Percentiles rank a stretch among this genome's conserved stretches.
phyloP scores from a whole-genome alignment of 2,888 invertebrate species.

The Leptopilina drosophilae region DNA sequence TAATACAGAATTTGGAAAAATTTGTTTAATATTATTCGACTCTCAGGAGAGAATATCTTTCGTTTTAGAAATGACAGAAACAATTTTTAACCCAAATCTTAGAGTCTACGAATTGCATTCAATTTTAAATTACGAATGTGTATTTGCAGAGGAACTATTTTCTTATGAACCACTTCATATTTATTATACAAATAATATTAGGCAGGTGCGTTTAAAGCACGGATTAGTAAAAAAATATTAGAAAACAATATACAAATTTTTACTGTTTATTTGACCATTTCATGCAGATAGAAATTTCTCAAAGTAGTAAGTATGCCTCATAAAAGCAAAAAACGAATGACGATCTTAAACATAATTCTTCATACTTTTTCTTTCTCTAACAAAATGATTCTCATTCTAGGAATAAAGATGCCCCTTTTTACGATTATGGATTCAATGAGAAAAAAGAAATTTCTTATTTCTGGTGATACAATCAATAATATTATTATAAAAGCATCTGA shows the following conservation, averaged over 20 bases:
- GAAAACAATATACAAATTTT: too few relatives aligned
- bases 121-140: not conserved
- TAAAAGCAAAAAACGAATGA: not conserved
- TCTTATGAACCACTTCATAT: not conserved
- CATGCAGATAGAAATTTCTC: not conserved
- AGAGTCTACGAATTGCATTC: not conserved
- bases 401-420: not conserved
- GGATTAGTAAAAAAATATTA: too few relatives aligned
- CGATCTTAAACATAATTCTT: not conserved
- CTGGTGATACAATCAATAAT: too few relatives aligned
- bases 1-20: slow-evolving; percentile 20
- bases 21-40: slow-evolving; percentile 10
- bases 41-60: not conserved
- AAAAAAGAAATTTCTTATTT: too few relatives aligned
- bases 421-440: too few relatives aligned
- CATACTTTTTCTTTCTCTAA: not conserved
- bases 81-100: not conserved
- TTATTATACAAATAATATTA: not conserved
- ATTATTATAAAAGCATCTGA: not conserved
- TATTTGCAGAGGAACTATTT: not conserved
- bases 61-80: not conserved
- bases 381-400: not conserved
- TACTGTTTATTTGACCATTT: too few relatives aligned
- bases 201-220: not conserved
- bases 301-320: not conserved